A percentile compares a stretch with the other conserved stretches of the same genome.
Conservation (phyloP, 2,113 vertebrate genomes). For the Laticauda colubrina region DNA sequence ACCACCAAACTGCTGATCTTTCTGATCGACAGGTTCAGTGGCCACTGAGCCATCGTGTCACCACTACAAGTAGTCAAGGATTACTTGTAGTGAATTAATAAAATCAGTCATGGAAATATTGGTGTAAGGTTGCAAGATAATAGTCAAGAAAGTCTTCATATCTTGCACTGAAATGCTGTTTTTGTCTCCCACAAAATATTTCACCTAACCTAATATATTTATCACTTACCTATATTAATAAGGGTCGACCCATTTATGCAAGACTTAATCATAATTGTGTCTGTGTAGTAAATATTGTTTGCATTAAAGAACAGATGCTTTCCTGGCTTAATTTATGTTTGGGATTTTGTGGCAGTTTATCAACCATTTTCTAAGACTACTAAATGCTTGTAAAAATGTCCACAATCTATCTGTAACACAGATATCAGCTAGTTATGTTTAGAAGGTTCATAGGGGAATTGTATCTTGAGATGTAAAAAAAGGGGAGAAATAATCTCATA, state of each 20-base stretch:
- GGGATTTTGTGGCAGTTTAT: slow-evolving; percentile 12
- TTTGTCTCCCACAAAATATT: background rate
- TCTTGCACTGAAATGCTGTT: background rate
- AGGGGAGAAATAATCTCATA: background rate
- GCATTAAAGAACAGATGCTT: slow-evolving; percentile 3
- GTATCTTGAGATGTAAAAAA: background rate
- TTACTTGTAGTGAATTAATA: slow-evolving; percentile 9
- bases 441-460: background rate
- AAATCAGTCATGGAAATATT: slow-evolving; percentile 47
- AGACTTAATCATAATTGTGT: background rate
- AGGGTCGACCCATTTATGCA: background rate
- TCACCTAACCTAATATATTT: background rate
- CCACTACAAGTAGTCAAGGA: no score
- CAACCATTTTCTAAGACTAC: background rate
- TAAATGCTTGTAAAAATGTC: background rate
- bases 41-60: no score
- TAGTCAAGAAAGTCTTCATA: background rate
- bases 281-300: background rate
- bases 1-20: no score
- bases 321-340: slow-evolving; percentile 39
- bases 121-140: slow-evolving; percentile 7
- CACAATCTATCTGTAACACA: background rate
- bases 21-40: no score
- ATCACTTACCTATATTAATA: background rate
- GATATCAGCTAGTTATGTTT: background rate